These are phyloP conservation scores for human (Homo sapiens) DNA, from an alignment of 2,113 vertebrate genomes.

Conservation along the genomic window GRCh38 chr21:16000001-16000500, in stretches of 20 bases:
- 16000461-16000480: conserved; percentile 28
- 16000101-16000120: background rate
- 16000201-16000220: background rate
- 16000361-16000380: background rate
- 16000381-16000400: background rate
- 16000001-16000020: background rate
- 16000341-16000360: background rate
- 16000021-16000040: background rate
- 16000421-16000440: background rate
- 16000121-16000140: background rate
- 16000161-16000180: background rate
- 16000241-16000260: background rate
- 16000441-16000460: background rate
- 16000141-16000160: background rate
- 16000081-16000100: background rate
- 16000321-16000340: background rate
- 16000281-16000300: background rate
- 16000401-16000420: conserved; percentile 4
- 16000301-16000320: background rate
- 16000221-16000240: background rate
- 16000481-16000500: background rate
- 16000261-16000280: background rate
- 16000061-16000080: background rate
- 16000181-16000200: background rate
- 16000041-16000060: background rate